Percentiles rank a stretch among this genome's conserved stretches.
These are phyloP conservation scores for Cepaea nemoralis DNA, from an alignment of 1,140 invertebrate genomes.

Conservation along the genomic window DNA sequence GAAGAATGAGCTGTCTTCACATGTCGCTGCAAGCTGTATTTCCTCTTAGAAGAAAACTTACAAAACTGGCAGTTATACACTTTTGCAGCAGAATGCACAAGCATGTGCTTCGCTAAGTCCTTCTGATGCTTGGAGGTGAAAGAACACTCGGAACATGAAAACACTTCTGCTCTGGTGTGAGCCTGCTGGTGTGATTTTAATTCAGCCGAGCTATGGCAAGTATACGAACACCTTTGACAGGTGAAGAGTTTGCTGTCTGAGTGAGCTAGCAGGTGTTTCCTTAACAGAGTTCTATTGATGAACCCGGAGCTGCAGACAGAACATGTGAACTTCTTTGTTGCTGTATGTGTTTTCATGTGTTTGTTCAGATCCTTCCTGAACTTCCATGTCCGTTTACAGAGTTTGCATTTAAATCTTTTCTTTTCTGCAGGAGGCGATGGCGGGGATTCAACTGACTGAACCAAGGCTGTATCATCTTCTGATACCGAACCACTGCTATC, in stretches of 20 bases:
- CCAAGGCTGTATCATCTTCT: not conserved
- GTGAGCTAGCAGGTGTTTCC: slow-evolving; percentile 10
- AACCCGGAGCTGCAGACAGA: slow-evolving; percentile 20
- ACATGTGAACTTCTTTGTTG: slow-evolving; percentile 4
- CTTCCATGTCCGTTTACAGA: not conserved
- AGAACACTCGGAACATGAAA: slow-evolving; percentile 16
- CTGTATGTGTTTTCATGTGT: slow-evolving; percentile 17
- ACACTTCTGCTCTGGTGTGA: not conserved
- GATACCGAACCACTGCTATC: not conserved
- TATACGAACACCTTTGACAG: not conserved
- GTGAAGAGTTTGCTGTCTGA: not conserved
- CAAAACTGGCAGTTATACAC: slow-evolving; percentile 25
- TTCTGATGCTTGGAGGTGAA: slow-evolving; percentile 10
- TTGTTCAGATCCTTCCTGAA: not conserved
- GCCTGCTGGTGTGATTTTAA: not conserved
- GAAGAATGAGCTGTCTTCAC: slow-evolving; percentile 24
- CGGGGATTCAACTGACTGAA: not conserved
- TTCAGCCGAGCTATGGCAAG: not conserved
- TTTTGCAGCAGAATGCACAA: slow-evolving; percentile 2
- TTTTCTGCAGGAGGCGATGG: not conserved
- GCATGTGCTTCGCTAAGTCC: slow-evolving; percentile 12
- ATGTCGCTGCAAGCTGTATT: slow-evolving; percentile 26
- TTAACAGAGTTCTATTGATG: not conserved
- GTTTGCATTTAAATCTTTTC: slow-evolving; percentile 18
- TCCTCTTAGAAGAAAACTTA: slow-evolving; percentile 24